Evolutionary conservation across 2,888 invertebrate species (phyloP).

Genomic region (Hermaeophaga mercurialis): DNA sequence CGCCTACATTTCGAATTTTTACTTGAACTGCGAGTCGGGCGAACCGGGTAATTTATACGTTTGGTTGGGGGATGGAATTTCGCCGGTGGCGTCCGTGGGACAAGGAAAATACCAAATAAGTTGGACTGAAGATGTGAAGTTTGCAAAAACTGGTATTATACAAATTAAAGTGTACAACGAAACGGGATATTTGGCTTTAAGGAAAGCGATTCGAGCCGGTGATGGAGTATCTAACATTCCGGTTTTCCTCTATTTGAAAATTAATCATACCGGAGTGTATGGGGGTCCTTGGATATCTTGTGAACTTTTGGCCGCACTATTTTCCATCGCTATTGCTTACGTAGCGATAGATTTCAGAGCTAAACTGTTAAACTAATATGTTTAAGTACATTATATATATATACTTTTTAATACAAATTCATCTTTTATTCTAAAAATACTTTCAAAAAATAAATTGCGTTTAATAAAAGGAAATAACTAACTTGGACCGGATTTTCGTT

Average conservation of each 20-base stretch:
- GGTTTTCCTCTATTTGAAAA: conserved; percentile 69
- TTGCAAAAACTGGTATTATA: conserved; percentile 78
- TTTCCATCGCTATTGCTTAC: conserved; percentile 79
- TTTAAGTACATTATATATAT: not conserved
- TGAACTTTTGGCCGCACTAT: conserved; percentile 79
- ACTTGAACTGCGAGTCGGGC: conserved; percentile 69
- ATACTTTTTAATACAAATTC: not conserved
- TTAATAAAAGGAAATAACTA: too few relatives aligned
- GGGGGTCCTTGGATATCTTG: conserved; percentile 89
- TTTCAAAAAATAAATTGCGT: not conserved
- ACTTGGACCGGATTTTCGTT: too few relatives aligned
- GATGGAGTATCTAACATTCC: conserved; percentile 68
- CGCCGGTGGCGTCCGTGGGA: conserved; percentile 77
- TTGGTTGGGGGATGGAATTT: conserved; percentile 78
- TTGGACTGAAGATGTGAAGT: conserved; percentile 85
- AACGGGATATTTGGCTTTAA: conserved; percentile 82
- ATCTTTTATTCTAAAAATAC: not conserved
- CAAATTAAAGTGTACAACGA: conserved; percentile 83
- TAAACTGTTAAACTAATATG: conserved; percentile 60
- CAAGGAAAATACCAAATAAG: conserved; percentile 87
- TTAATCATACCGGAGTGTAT: conserved; percentile 78
- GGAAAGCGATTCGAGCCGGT: conserved; percentile 76
- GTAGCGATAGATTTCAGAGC: conserved; percentile 81
- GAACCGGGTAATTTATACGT: conserved; percentile 75
- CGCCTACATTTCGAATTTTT: conserved; percentile 87